Evolutionary conservation across 2,113 vertebrate genomes (phyloP), one percentile per base, ranked within the genome.

Genomic region (Heterochromis multidens): DNA sequence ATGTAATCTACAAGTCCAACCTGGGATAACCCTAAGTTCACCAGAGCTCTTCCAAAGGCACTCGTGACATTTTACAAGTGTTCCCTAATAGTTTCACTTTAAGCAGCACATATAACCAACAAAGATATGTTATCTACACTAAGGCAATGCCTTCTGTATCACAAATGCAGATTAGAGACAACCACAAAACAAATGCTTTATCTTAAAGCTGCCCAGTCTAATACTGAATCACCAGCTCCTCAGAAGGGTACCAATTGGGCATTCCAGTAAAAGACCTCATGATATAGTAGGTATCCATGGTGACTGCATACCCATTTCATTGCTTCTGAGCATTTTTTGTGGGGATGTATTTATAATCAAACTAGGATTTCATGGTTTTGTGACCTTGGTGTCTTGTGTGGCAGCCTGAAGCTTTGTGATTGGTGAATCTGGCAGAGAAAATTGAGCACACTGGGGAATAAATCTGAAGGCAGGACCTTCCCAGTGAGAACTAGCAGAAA

Each of bases 221-320:
- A 49, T 49, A 16, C 46, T 49, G 80, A 65, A 21, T 62, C 76
- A 43, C 7, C 46, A 4, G 52, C 46, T 79, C 62, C 14, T 80
- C 54, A 35, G 49, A 77, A 65, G 76, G 54, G 3, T 49, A 40
- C 9, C 49, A 17, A 12, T 57, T 7, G 27, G 77, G 78, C 31
- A 58, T 74, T 74, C 60, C 37, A 33, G 63, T 63, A 67, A 82
- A 40, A 29, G 6, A 76, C 78, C 83, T 86, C 76, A 61, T 57
- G 5, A 70, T 88, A 23, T 29, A 49, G 56, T 5, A 25, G 52
- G 82, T 88, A 62, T 67, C 88, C 81, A 91, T 13, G 82, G 88
- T 7, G 59, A 91, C 81, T 8, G 35, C 65, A 76, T 80, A 17
- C 35, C 78, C n/a, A 49, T 27, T 52, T 52, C 10, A 60, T 57